A percentile compares a stretch with the other conserved stretches of the same genome.
phyloP scores from a whole-genome alignment of 2,113 vertebrate genomes.

The Nerophis ophidion region DNA sequence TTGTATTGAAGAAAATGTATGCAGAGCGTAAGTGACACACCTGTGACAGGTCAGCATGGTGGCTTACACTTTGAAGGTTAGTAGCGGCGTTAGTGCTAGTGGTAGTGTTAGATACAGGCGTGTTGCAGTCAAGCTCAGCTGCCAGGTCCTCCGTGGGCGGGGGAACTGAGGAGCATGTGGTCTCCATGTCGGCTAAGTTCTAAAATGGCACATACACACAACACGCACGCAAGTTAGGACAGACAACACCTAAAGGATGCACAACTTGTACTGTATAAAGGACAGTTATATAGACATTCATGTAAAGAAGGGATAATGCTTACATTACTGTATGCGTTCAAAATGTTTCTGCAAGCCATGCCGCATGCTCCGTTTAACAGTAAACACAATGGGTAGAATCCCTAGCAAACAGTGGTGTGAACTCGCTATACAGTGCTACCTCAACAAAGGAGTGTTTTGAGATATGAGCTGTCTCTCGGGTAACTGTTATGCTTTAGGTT shows the following conservation, averaged over 20 bases:
- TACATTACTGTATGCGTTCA: background rate
- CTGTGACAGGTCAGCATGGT: constrained; percentile 58
- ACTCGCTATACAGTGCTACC: too few relatives aligned
- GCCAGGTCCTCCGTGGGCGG: constrained; percentile 46
- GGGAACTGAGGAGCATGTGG: constrained; percentile 44
- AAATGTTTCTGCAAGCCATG: background rate
- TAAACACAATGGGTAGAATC: background rate
- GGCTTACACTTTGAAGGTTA: constrained; percentile 66
- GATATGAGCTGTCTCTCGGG: too few relatives aligned
- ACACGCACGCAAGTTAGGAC: constrained; percentile 29
- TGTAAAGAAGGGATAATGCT: background rate
- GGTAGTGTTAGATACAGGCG: constrained; percentile 61
- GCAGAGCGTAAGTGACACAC: constrained; percentile 42
- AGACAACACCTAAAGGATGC: background rate
- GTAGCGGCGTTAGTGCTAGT: constrained; percentile 67
- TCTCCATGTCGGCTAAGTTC: constrained; percentile 56
- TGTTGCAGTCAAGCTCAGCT: constrained; percentile 39
- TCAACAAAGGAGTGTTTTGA: too few relatives aligned
- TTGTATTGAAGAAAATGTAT: background rate
- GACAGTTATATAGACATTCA: too few relatives aligned
- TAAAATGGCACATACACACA: constrained; percentile 58
- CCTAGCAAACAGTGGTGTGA: background rate
- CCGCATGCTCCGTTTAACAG: background rate
- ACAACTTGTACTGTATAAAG: too few relatives aligned
- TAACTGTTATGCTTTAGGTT: too few relatives aligned